These are phyloP conservation scores for Drosophila subquinaria DNA, from an alignment of 2,888 invertebrate species.

Conservation along the genomic window DNA sequence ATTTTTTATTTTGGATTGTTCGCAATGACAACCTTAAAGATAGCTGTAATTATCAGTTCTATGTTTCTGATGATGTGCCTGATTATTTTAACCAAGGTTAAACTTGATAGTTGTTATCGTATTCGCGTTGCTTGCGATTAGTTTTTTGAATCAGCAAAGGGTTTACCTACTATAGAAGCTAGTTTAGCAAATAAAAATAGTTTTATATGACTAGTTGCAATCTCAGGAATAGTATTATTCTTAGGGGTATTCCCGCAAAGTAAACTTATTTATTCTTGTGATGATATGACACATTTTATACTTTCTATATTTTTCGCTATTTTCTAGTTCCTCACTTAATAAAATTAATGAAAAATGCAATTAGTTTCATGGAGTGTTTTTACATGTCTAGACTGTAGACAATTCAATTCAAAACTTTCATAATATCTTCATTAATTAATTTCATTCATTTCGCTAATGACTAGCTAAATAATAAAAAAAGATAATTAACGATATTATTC, in stretches of 20 bases:
- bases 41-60: slow-evolving; percentile 36
- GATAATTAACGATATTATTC: neutral
- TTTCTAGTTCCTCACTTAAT: neutral
- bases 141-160: neutral
- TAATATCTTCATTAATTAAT: neutral
- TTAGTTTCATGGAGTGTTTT: neutral
- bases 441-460: slow-evolving; percentile 9
- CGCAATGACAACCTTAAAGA: slow-evolving; percentile 6
- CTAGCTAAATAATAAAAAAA: slow-evolving; percentile 12
- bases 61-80: neutral
- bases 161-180: neutral
- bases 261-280: neutral
- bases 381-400: neutral
- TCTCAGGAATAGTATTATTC: neutral
- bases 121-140: slow-evolving; percentile 10
- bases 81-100: slow-evolving; percentile 13
- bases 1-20: slow-evolving; percentile 2
- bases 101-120: slow-evolving; percentile 25
- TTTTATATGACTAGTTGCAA: neutral
- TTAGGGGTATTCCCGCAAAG: neutral
- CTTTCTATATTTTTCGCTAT: neutral
- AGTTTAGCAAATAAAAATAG: slow-evolving; percentile 3
- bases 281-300: neutral
- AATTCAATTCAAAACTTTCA: neutral
- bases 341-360: neutral